phyloP scores from a whole-genome alignment of 2,113 vertebrate genomes.

The Melanostigma gelatinosum region DNA sequence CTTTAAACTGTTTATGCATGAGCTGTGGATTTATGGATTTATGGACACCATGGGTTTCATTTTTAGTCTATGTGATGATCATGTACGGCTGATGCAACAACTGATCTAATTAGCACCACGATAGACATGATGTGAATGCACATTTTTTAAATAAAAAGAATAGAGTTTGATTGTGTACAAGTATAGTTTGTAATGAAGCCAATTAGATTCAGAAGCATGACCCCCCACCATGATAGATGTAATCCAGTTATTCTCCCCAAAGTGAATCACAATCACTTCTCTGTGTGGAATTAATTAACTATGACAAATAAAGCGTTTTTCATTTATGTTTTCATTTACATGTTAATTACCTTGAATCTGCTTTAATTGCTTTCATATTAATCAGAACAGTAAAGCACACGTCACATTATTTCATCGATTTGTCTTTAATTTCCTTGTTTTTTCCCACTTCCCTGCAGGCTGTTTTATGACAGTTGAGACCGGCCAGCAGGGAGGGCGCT shows the following conservation, averaged over 20 bases:
- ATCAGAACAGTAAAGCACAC: neutral
- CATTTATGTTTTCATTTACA: neutral
- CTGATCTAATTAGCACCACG: slow-evolving; percentile 5
- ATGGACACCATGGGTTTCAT: slow-evolving; percentile 23
- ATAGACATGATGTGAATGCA: slow-evolving; percentile 12
- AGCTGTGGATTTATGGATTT: slow-evolving; percentile 14
- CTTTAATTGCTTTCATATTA: neutral
- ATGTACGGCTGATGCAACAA: slow-evolving; percentile 50
- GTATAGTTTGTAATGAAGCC: slow-evolving; percentile 8
- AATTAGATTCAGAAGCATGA: slow-evolving; percentile 30
- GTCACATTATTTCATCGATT: neutral
- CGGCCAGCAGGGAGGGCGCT: neutral
- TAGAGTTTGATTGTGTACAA: slow-evolving; percentile 18
- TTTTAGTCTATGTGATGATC: neutral
- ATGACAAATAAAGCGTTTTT: neutral
- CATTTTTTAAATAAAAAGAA: slow-evolving; percentile 4
- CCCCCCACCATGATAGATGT: slow-evolving; percentile 25
- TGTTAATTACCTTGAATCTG: neutral
- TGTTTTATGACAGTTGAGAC: slow-evolving; percentile 41
- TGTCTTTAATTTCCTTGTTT: slow-evolving; percentile 27
- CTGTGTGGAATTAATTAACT: neutral
- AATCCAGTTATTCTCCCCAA: slow-evolving; percentile 19
- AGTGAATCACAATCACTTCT: neutral
- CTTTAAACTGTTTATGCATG: neutral
- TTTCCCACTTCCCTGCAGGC: slow-evolving; percentile 53